Conservation (phyloP, 2,888 invertebrate genomes). For the Acutogordius australiensis region DNA sequence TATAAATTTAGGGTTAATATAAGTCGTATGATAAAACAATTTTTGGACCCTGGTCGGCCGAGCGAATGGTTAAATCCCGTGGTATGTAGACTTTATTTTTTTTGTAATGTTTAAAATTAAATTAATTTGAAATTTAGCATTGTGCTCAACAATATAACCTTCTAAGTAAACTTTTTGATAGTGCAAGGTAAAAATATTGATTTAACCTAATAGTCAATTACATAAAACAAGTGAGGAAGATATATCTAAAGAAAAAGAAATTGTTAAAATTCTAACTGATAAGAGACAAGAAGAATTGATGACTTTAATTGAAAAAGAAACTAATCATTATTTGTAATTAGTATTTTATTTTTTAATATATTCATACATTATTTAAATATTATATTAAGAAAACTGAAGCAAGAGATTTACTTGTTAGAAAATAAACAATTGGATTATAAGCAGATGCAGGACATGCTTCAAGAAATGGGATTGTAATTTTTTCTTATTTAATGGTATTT, state of each 20-base stretch:
- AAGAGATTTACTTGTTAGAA: slow-evolving; percentile 4
- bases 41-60: not conserved
- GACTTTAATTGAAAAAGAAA: slow-evolving; percentile 9
- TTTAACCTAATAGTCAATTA: not conserved
- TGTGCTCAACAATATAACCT: not conserved
- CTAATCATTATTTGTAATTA: not conserved
- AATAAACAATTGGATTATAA: slow-evolving; percentile 7
- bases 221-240: not conserved
- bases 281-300: slow-evolving; percentile 4
- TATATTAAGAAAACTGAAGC: not conserved
- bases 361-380: not conserved
- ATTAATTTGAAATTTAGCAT: slow-evolving; percentile 3
- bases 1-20: not conserved
- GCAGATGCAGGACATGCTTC: not conserved
- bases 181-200: not conserved
- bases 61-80: slow-evolving; percentile 2
- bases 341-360: not conserved
- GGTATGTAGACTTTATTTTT: too few species aligned
- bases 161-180: not conserved
- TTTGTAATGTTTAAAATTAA: not conserved
- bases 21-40: not conserved
- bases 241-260: not conserved
- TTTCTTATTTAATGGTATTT: too few species aligned
- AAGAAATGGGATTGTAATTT: not conserved
- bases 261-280: slow-evolving; percentile 8